A percentile compares a stretch with the other conserved stretches of the same genome.
These are phyloP conservation scores for Neodiprion pinetum DNA, from an alignment of 1,140 invertebrate species.

Conservation along the genomic window DNA sequence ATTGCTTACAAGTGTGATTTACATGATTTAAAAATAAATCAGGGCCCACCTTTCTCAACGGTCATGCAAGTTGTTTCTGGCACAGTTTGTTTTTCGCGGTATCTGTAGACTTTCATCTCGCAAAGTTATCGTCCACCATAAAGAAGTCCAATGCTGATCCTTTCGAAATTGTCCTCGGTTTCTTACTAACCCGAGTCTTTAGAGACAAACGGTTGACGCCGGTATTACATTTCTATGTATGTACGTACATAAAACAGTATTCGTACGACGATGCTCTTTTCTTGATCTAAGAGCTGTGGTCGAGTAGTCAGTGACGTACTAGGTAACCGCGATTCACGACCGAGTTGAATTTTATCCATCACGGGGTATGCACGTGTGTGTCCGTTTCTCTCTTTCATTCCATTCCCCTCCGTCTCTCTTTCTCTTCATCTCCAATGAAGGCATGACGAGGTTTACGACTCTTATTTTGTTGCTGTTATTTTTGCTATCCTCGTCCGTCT, in stretches of 20 bases:
- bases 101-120: background rate
- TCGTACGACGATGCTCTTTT: background rate
- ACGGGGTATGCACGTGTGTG: background rate
- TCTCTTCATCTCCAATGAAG: conserved; percentile 4
- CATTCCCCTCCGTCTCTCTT: background rate
- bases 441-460: background rate
- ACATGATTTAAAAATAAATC: background rate
- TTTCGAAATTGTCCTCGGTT: background rate
- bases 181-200: background rate
- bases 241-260: background rate
- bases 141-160: background rate
- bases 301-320: no score
- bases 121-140: background rate
- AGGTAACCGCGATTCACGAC: no score
- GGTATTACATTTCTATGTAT: background rate
- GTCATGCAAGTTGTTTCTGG: background rate
- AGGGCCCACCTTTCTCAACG: background rate
- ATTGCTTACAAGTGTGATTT: background rate
- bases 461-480: background rate
- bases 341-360: background rate
- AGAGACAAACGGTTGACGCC: background rate
- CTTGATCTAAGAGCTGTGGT: background rate
- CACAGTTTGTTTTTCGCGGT: background rate
- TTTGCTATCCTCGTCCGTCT: background rate
- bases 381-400: conserved; percentile 16